Evolutionary conservation across 2,113 vertebrate genomes (phyloP).

Genomic region (Centropristis striata): DNA sequence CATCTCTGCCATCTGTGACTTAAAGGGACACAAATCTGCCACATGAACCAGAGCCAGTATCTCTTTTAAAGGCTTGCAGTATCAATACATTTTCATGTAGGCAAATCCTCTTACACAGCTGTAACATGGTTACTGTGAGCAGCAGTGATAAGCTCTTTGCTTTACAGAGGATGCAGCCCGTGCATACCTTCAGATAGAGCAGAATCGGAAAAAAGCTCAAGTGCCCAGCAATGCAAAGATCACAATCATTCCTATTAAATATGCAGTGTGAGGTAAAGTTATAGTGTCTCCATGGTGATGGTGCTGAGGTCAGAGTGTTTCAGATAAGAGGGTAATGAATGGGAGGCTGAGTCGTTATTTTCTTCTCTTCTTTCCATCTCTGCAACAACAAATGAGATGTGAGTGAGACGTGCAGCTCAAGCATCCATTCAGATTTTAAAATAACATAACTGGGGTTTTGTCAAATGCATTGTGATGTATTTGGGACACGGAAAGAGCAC

Average conservation of each 20-base stretch:
- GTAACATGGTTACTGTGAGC: conserved; percentile 36
- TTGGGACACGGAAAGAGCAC: conserved; percentile 64
- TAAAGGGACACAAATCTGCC: conserved; percentile 15
- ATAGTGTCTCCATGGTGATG: conserved; percentile 60
- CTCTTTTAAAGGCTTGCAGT: conserved; percentile 67
- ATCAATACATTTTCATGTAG: conserved; percentile 73
- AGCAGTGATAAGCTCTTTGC: conserved; percentile 39
- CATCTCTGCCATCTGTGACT: conserved; percentile 33
- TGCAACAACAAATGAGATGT: neutral
- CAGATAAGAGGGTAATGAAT: conserved; percentile 12
- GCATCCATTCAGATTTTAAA: conserved; percentile 44
- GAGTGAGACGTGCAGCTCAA: conserved; percentile 27
- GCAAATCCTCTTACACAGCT: conserved; percentile 69
- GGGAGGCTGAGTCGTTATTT: neutral
- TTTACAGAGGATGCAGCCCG: conserved; percentile 26
- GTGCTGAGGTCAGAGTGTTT: conserved; percentile 42
- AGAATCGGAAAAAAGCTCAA: neutral
- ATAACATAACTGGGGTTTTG: conserved; percentile 28
- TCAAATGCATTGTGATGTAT: conserved; percentile 81
- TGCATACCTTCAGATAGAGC: neutral
- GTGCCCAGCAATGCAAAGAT: neutral
- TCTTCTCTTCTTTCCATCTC: conserved; percentile 3
- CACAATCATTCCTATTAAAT: conserved; percentile 31
- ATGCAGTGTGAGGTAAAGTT: conserved; percentile 50
- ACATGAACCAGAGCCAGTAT: conserved; percentile 31